These are phyloP conservation scores for Bubo blakistoni DNA, from an alignment of 2,113 vertebrate genomes.

Conservation along the genomic window DNA sequence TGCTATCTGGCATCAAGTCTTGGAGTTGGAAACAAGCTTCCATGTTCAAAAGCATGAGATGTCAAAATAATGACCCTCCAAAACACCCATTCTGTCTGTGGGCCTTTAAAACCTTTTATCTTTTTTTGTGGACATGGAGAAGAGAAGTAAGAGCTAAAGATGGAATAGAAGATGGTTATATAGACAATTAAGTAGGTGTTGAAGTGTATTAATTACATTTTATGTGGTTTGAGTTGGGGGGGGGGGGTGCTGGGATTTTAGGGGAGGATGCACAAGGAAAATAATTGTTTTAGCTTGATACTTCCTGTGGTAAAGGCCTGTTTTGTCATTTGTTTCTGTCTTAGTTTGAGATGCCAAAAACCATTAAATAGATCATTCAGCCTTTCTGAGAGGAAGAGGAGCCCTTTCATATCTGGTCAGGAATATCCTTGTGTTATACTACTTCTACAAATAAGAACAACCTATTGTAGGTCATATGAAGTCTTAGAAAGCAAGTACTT, in stretches of 20 bases:
- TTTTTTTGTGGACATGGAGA: not conserved
- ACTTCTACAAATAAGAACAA: not conserved
- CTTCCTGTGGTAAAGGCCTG: not conserved
- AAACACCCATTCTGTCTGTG: not conserved
- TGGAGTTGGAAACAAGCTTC: not conserved
- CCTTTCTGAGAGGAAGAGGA: not conserved
- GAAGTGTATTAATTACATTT: not conserved
- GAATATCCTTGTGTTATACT: not conserved
- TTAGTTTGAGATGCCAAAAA: not conserved
- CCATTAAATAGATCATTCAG: not conserved
- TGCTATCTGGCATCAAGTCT: not conserved
- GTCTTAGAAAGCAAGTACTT: not conserved
- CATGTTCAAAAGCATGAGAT: not conserved
- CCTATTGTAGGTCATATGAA: not conserved
- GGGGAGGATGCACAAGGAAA: not conserved
- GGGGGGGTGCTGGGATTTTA: not conserved
- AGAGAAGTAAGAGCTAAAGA: not conserved
- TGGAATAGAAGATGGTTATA: not conserved
- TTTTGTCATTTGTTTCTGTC: not conserved
- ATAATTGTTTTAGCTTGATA: not conserved
- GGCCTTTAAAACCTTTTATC: not conserved
- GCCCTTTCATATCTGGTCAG: not conserved
- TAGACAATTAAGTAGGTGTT: not conserved
- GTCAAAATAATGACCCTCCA: not conserved
- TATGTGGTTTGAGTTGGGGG: not conserved